Conservation (phyloP, 2,797 vertebrate species). For the Betta splendens region DNA sequence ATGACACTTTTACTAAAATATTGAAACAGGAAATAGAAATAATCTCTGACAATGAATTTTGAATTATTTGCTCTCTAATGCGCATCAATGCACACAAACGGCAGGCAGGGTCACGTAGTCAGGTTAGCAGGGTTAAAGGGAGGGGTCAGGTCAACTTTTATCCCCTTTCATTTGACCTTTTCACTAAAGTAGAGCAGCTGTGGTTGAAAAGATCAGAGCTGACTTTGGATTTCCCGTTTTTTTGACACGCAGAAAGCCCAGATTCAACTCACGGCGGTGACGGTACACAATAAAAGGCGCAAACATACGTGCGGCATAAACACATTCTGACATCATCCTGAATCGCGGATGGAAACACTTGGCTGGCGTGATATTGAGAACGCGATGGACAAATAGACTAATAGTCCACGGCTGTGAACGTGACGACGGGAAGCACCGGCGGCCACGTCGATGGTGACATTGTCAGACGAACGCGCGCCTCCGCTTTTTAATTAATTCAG, state of each 20-base stretch:
- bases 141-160: conserved; percentile 71
- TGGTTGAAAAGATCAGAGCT: conserved; percentile 7
- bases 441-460: background rate
- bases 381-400: conserved; percentile 1
- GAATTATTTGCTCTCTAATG: no score
- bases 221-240: conserved; percentile 1
- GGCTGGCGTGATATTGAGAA: conserved; percentile 24
- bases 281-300: background rate
- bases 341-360: conserved; percentile 14
- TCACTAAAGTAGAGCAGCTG: conserved; percentile 7
- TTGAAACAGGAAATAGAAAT: no score
- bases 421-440: background rate
- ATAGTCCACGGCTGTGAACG: background rate
- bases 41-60: no score
- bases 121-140: conserved; percentile 52
- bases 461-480: conserved; percentile 2
- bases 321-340: conserved; percentile 66
- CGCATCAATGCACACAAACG: conserved; percentile 1
- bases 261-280: background rate
- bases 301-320: conserved; percentile 25
- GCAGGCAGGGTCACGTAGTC: conserved; percentile 7
- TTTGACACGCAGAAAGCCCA: background rate
- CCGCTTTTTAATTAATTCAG: conserved; percentile 6
- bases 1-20: no score
- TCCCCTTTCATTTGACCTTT: conserved; percentile 10